Conservation (phyloP, 2,888 invertebrate species). For the Oasisia sp. region DNA sequence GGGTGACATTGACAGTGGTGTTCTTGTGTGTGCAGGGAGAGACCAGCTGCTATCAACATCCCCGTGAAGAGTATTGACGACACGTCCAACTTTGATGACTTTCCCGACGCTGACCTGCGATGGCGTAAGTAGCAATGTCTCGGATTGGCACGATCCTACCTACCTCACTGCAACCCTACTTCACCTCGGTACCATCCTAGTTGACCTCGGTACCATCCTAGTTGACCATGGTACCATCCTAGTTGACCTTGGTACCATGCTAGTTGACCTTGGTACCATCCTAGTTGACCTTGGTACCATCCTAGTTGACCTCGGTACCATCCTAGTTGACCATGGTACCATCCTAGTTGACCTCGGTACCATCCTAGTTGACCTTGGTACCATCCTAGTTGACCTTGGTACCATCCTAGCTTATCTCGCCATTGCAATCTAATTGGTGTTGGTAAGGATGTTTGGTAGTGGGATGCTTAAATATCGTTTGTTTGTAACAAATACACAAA, state of each 20-base stretch:
- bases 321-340: too few relatives aligned
- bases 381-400: too few relatives aligned
- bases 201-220: not conserved
- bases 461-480: not conserved
- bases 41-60: slow-evolving; percentile 97
- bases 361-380: too few relatives aligned
- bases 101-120: slow-evolving; percentile 95
- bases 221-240: too few relatives aligned
- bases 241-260: too few relatives aligned
- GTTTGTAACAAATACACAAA: not conserved
- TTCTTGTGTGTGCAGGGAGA: slow-evolving; percentile 71
- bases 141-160: not conserved
- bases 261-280: too few relatives aligned
- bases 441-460: not conserved
- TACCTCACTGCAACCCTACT: not conserved
- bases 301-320: not conserved
- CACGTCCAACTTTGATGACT: slow-evolving; percentile 99
- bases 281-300: too few relatives aligned
- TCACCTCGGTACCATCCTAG: not conserved
- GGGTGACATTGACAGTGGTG: not conserved
- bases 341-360: too few relatives aligned
- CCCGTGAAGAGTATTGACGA: slow-evolving; percentile 99
- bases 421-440: not conserved
- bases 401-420: too few relatives aligned
- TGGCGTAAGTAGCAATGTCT: slow-evolving; percentile 40